Base-by-base conservation (phyloP, 53 echinoderm and acorn worm species). In the Luidia sarsii region DNA sequence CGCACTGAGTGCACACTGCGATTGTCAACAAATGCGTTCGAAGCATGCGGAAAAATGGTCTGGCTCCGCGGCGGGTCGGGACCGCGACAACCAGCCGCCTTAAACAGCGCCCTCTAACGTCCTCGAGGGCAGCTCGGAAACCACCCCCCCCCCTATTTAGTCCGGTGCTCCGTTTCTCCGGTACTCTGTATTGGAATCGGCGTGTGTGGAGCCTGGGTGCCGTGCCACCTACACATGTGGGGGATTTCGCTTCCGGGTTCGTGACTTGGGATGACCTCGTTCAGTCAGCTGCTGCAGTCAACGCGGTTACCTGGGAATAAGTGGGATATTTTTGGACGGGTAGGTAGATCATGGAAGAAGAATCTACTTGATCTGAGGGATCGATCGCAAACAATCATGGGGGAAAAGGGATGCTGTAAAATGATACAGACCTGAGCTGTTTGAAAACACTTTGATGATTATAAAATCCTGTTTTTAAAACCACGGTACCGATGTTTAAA, bases 161-260 rank as follows among this genome's bases (percentile, higher is more conserved):
- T 46, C 77, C 61, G 77, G 77, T 77, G 61, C 59, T 20, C 32
- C 33, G 43, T 43, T 61, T 60, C 6, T 41, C 39, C 23, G 35
- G 55, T 56, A 13, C 37, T 39, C 24, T 13, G n/a, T 39, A 15
- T 20, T 61, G 19, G 29, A 33, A 3, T 61, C 10, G 31, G 20
- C 28, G 8, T 41, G 22, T 10, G 4, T 46, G 61, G 32, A 32
- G 21, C 11, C 31, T 16, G 19, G 77, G 30, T 61, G 61, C 20
- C 61, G 62, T 43, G 45, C 32, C 33, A 18, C 30, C 9, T n/a
- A 16, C 31, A 7, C 61, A 32, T 39, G 29, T 28, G 77, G 77
- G n/a, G 77, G 77, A 77, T 61, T 61, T 77, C 77, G 60, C 77
- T 60, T 77, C 77, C 77, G 61, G 71, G 71, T 71, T 71, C 52